These are phyloP conservation scores for Rhadinocentrus ornatus DNA, from an alignment of 2,797 vertebrate species.

Conservation along the genomic window DNA sequence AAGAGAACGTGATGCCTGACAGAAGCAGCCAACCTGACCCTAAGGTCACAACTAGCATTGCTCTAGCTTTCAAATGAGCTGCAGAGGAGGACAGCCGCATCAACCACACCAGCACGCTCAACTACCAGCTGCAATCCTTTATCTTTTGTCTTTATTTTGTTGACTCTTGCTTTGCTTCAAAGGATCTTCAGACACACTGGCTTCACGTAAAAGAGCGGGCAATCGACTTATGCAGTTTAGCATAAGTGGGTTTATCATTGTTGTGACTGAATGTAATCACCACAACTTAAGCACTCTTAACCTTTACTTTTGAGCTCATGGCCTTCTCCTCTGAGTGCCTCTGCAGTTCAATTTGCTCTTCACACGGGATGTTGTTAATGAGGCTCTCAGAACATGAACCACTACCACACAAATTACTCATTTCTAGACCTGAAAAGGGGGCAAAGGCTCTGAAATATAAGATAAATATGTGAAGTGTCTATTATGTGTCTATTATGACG, in stretches of 20 bases:
- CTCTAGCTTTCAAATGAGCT: constrained; percentile 72
- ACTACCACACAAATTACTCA: neutral
- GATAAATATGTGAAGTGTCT: neutral
- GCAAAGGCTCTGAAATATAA: constrained; percentile 1
- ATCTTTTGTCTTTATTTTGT: neutral
- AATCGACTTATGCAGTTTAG: constrained; percentile 36
- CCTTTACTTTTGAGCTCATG: constrained; percentile 51
- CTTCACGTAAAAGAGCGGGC: constrained; percentile 24
- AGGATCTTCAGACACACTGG: constrained; percentile 19
- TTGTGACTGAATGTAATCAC: constrained; percentile 55
- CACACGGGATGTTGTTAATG: constrained; percentile 32
- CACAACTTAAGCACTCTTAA: constrained; percentile 60
- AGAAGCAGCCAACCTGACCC: constrained; percentile 69
- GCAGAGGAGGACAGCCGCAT: constrained; percentile 41
- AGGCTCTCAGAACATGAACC: constrained; percentile 25
- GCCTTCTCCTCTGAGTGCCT: constrained; percentile 43
- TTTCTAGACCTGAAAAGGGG: constrained; percentile 1
- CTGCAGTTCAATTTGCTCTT: constrained; percentile 41
- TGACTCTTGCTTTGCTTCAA: neutral
- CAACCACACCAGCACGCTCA: constrained; percentile 16
- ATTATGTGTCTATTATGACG: neutral
- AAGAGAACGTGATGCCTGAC: constrained; percentile 55
- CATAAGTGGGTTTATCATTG: constrained; percentile 42
- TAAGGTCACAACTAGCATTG: constrained; percentile 51
- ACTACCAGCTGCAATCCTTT: neutral